phyloP scores from a whole-genome alignment of 1,140 invertebrate genomes.

The Propsilocerus akamusi region DNA sequence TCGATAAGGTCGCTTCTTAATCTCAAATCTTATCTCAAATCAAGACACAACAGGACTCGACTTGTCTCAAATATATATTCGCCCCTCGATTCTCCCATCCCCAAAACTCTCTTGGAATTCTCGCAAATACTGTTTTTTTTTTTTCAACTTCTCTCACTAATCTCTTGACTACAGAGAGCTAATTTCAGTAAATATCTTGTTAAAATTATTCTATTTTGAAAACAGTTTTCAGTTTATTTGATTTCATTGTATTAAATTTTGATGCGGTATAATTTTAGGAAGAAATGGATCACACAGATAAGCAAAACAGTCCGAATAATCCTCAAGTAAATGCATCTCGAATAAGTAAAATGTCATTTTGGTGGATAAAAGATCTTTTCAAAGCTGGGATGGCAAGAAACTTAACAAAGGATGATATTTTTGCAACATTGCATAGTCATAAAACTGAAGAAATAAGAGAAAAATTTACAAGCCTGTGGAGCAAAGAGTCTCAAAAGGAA shows the following conservation, averaged over 20 bases:
- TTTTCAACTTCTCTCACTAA: not conserved
- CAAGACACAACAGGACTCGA: too few species aligned
- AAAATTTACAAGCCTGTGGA: slow-evolving; percentile 18
- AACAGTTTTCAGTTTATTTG: not conserved
- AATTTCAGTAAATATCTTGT: not conserved
- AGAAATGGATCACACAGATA: not conserved
- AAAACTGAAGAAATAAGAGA: slow-evolving; percentile 18
- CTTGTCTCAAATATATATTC: too few species aligned
- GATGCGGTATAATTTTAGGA: too few species aligned
- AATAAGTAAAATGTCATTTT: slow-evolving; percentile 8
- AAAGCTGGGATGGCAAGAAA: slow-evolving; percentile 24
- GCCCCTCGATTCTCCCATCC: too few species aligned
- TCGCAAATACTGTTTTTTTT: too few species aligned
- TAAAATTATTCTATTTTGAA: not conserved
- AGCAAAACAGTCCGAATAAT: not conserved
- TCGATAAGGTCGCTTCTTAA: too few species aligned
- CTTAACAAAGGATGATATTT: slow-evolving; percentile 27
- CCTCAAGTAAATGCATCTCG: not conserved
- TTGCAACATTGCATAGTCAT: slow-evolving; percentile 19
- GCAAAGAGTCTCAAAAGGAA: slow-evolving; percentile 15
- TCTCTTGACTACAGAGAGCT: not conserved
- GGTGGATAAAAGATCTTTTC: slow-evolving; percentile 26
- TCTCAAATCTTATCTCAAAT: too few species aligned
- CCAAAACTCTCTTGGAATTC: too few species aligned
- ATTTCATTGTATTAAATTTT: not conserved